Evolutionary conservation across 35 echinoderm and acorn worm species (phyloP).

Genomic region (Ophioderma brevispina): DNA sequence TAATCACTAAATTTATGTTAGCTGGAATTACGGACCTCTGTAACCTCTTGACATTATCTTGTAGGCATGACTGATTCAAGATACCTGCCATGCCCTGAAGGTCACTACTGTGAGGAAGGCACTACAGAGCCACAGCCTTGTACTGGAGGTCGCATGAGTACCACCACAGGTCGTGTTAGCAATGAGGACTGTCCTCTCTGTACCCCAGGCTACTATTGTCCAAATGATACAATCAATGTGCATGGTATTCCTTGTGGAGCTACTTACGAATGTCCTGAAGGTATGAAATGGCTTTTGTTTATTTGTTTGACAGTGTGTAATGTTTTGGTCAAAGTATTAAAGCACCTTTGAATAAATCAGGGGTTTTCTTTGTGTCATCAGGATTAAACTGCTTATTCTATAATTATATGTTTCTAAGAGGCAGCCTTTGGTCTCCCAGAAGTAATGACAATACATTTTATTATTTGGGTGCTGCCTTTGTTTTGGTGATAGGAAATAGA

Average conservation of each 20-base stretch:
- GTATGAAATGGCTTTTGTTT: conserved; percentile 19
- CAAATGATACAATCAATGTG: conserved; percentile 94
- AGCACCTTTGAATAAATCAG: no score
- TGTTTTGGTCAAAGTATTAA: no score
- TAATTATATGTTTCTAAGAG: no score
- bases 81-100: conserved; percentile 80
- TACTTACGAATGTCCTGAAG: conserved; percentile 95
- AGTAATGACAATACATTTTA: no score
- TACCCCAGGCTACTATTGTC: conserved; percentile 94
- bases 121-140: conserved; percentile 88
- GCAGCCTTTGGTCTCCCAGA: no score
- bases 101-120: conserved; percentile 89
- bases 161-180: conserved; percentile 76
- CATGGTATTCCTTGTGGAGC: conserved; percentile 89
- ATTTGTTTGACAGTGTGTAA: no score
- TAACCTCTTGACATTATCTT: background rate
- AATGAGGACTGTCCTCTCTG: conserved; percentile 99
- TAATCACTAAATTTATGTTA: no score
- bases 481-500: no score
- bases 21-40: no score
- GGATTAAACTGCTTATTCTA: no score
- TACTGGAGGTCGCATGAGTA: conserved; percentile 93
- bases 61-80: conserved; percentile 82
- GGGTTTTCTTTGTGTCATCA: no score
- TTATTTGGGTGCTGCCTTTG: no score